Conservation (phyloP, 2,797 vertebrate species). For the Phrynocephalus guinanensis region DNA sequence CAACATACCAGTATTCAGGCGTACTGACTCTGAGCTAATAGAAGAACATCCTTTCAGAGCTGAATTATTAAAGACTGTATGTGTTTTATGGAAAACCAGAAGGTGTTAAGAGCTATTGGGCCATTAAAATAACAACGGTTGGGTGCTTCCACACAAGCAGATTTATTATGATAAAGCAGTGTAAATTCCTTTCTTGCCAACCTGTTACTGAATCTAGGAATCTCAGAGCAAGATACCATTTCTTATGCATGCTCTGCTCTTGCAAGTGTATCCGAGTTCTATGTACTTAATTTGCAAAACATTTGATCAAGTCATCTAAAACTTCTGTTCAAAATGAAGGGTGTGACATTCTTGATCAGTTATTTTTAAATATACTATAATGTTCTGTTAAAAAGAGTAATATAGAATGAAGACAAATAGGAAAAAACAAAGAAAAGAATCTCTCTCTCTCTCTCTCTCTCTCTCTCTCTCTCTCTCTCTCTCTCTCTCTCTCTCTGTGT, state of each 20-base stretch:
- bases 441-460: too few species aligned
- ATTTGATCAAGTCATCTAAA: background rate
- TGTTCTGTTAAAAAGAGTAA: background rate
- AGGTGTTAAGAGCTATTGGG: conserved; percentile 7
- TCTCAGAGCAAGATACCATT: conserved; percentile 2
- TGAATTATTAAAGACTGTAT: conserved; percentile 17
- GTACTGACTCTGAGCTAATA: background rate
- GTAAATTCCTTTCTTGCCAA: conserved; percentile 2
- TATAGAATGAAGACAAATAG: background rate
- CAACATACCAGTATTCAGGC: background rate
- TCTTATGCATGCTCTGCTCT: background rate
- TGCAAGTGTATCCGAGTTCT: background rate
- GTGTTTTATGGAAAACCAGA: conserved; percentile 17
- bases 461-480: too few species aligned
- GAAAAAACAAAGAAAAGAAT: background rate
- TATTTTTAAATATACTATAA: background rate
- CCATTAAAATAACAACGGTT: conserved; percentile 25
- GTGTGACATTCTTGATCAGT: background rate
- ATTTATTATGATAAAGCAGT: conserved; percentile 10
- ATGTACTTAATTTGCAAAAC: conserved; percentile 1
- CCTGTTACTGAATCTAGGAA: background rate
- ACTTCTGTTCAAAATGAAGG: background rate
- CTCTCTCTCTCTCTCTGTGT: background rate
- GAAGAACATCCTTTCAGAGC: background rate
- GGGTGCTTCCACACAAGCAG: conserved; percentile 25